Base-by-base conservation (phyloP, 35 echinoderm and acorn worm species). In the Amphiura filiformis region DNA sequence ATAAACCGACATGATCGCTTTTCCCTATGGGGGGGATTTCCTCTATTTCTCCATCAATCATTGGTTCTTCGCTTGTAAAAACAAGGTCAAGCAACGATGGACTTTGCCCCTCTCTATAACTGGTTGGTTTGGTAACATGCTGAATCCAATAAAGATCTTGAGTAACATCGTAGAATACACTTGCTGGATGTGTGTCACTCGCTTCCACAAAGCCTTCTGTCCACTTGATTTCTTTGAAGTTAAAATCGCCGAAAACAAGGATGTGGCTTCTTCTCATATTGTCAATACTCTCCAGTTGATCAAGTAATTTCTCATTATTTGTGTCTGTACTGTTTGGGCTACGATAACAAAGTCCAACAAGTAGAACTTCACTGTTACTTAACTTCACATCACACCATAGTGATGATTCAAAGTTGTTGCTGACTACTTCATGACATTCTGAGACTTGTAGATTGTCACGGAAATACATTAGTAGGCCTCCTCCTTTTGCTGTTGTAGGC, bases 351-450 rank as follows among this genome's bases (percentile, higher is more conserved):
- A 83, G 31, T 0, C 39, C 81, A 31, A 61, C 42, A 31, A 83
- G 41, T 35, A 83, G 42, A n/a, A 23, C 56, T 17, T 83, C 81
- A 32, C 35, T 83, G 5, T 31, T 31, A 31, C 32, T 49, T 12
- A 83, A 20, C 20, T 83, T 83, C 26, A 83, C 81, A 14, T 83
- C 31, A 34, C 81, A 83, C 81, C 81, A 83, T 23, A 83, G 39
- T 20, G 81, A 44, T n/a, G 37, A 47, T 83, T 83, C 81, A 39
- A 83, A 32, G 31, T 39, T 23, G n/a, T 33, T 39, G 0, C 34
- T 56, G 0, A 0, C 23, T 33, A 83, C 31, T 56, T 83, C 42
- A n/a, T 83, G 32, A 56, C 81, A 83, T 56, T 47, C 17, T 30
- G 40, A 0, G 13, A 52, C 81, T 32, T 47, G 23, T 1, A 83